A percentile compares a stretch with the other conserved stretches of the same genome.
Conservation (phyloP, 2,888 invertebrate genomes). For the Aleiodes leptofemur region DNA sequence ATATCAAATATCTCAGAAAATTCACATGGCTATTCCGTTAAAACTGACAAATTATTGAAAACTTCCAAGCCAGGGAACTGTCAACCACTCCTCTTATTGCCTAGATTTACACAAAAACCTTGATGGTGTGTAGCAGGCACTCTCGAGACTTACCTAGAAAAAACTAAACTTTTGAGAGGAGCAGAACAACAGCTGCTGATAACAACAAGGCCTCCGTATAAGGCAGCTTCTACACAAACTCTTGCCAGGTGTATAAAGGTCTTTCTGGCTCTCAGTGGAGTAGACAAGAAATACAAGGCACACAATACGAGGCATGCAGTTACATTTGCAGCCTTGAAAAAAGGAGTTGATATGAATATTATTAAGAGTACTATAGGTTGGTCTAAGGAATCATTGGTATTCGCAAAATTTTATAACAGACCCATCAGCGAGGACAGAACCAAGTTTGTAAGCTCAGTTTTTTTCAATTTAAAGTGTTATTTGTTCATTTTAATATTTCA, state of each 20-base stretch:
- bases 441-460: neutral
- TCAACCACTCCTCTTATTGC: conserved; percentile 8
- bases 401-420: conserved; percentile 17
- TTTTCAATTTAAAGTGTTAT: neutral
- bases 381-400: conserved; percentile 6
- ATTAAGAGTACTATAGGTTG: neutral
- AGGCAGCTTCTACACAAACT: conserved; percentile 24
- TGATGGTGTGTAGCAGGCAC: neutral
- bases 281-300: conserved; percentile 41
- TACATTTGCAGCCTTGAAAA: conserved; percentile 45
- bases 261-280: conserved; percentile 22
- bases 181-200: neutral
- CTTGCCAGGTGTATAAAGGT: conserved; percentile 51
- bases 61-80: neutral
- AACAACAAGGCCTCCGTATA: neutral
- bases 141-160: neutral
- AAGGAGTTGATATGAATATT: conserved; percentile 24
- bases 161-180: neutral
- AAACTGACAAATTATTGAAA: neutral
- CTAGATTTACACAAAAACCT: conserved; percentile 6
- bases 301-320: conserved; percentile 52
- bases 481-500: neutral
- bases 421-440: neutral
- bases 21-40: neutral
- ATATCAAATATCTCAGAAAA: neutral